These are phyloP conservation scores for Plumapathes pennacea DNA, from an alignment of 92 coral and sea anemone genomes.

Conservation along the genomic window DNA sequence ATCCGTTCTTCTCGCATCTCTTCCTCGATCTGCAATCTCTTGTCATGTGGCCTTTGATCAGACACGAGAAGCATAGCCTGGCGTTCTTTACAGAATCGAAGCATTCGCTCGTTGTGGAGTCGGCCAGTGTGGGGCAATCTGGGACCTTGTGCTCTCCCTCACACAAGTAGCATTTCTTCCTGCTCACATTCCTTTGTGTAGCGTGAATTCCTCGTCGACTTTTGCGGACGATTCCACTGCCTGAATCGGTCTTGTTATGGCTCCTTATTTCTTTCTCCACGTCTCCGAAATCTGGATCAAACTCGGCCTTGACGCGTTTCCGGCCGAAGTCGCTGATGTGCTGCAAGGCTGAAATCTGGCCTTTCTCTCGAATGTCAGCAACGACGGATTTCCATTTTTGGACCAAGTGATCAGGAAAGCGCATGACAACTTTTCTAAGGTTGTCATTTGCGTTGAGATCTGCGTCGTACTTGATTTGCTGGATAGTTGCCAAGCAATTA, in stretches of 20 bases:
- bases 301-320: slow-evolving; percentile 35
- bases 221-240: neutral
- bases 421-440: slow-evolving; percentile 14
- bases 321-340: slow-evolving; percentile 30
- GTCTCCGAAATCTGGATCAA: slow-evolving; percentile 47
- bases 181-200: neutral
- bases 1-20: slow-evolving; percentile 34
- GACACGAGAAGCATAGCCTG: slow-evolving; percentile 6
- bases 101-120: slow-evolving; percentile 9
- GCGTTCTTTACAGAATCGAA: neutral
- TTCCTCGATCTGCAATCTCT: slow-evolving; percentile 36
- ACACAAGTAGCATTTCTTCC: slow-evolving; percentile 21
- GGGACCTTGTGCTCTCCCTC: slow-evolving; percentile 26
- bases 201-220: slow-evolving; percentile 11
- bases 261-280: slow-evolving; percentile 21
- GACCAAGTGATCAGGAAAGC: slow-evolving; percentile 13
- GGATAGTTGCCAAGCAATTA: slow-evolving; percentile 39
- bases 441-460: slow-evolving; percentile 51
- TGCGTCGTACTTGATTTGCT: slow-evolving; percentile 13
- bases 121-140: slow-evolving; percentile 25
- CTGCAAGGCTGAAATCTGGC: slow-evolving; percentile 11
- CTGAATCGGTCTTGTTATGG: slow-evolving; percentile 4
- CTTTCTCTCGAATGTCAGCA: slow-evolving; percentile 25
- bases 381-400: slow-evolving; percentile 28
- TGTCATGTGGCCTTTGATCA: slow-evolving; percentile 21